phyloP scores from a whole-genome alignment of 2,888 invertebrate species.

The Dendrolimus pini region DNA sequence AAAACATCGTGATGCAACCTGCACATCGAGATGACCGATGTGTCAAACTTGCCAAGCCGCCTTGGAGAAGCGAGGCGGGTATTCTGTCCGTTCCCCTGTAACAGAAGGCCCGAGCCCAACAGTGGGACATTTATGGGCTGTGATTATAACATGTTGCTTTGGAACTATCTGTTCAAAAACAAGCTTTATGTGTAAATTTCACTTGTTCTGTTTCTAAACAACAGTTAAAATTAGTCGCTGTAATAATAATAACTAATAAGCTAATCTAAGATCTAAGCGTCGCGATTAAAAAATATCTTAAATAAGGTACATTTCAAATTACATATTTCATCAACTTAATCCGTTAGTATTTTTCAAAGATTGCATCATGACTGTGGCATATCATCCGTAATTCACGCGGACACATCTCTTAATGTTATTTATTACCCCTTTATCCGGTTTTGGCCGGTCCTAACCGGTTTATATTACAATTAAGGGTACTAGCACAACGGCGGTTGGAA shows the following conservation, averaged over 20 bases:
- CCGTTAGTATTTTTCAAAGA: conserved; percentile 1
- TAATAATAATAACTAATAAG: neutral
- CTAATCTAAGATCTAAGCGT: neutral
- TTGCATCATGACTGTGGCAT: conserved; percentile 1
- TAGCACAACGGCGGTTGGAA: neutral
- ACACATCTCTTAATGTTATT: conserved; percentile 21
- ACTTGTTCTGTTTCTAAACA: too few species aligned
- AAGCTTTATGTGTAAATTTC: too few species aligned
- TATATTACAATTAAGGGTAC: conserved; percentile 31
- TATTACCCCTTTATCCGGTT: conserved; percentile 19
- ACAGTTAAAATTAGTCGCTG: neutral
- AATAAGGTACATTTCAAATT: neutral
- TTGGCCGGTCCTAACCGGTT: conserved; percentile 21
- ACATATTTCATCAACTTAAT: neutral
- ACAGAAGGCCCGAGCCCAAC: too few species aligned
- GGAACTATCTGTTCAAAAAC: too few species aligned
- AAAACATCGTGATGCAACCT: too few species aligned
- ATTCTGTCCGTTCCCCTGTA: too few species aligned
- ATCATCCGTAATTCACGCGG: conserved; percentile 12
- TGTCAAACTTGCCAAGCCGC: too few species aligned
- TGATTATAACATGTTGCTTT: too few species aligned
- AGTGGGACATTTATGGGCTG: too few species aligned
- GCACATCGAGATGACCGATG: too few species aligned
- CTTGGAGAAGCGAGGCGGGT: too few species aligned
- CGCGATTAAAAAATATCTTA: neutral